Percentiles rank a stretch among this genome's conserved stretches.
Conservation (phyloP, 2,113 vertebrate species). For the Chaenocephalus aceratus region DNA sequence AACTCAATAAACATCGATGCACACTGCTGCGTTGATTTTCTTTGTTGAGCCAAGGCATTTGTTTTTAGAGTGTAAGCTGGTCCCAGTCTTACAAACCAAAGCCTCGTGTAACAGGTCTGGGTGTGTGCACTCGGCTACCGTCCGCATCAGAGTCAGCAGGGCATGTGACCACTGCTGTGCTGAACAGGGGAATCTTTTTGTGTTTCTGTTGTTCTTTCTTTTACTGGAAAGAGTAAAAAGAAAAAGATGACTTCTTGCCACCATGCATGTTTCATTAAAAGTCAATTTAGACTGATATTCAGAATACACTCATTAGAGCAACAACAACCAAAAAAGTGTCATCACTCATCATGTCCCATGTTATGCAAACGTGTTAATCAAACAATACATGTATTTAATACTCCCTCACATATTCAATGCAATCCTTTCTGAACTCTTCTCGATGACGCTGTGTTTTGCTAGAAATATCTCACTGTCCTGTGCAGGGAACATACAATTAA, state of each 20-base stretch:
- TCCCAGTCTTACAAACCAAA: slow-evolving; percentile 13
- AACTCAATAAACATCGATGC: too few species aligned
- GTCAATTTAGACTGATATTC: not conserved
- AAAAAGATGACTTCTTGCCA: not conserved
- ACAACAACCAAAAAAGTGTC: not conserved
- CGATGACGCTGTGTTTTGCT: not conserved
- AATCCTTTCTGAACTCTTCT: not conserved
- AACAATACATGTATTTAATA: not conserved
- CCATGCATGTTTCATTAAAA: not conserved
- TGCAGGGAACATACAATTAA: slow-evolving; percentile 69
- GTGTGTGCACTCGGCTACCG: slow-evolving; percentile 48
- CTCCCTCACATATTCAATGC: not conserved
- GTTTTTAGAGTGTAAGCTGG: not conserved
- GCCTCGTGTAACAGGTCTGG: slow-evolving; percentile 69
- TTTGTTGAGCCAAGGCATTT: too few species aligned
- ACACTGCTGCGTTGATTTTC: too few species aligned
- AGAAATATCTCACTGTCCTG: slow-evolving; percentile 38
- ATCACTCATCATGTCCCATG: not conserved
- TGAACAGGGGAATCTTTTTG: slow-evolving; percentile 15
- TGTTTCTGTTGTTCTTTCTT: not conserved
- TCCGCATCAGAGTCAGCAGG: slow-evolving; percentile 1
- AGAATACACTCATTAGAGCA: not conserved
- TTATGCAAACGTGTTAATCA: not conserved
- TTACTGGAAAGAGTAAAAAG: slow-evolving; percentile 21
- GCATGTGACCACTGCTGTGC: slow-evolving; percentile 8